These are phyloP conservation scores for Tachysurus fulvidraco DNA, from an alignment of 2,113 vertebrate species.

Conservation along the genomic window DNA sequence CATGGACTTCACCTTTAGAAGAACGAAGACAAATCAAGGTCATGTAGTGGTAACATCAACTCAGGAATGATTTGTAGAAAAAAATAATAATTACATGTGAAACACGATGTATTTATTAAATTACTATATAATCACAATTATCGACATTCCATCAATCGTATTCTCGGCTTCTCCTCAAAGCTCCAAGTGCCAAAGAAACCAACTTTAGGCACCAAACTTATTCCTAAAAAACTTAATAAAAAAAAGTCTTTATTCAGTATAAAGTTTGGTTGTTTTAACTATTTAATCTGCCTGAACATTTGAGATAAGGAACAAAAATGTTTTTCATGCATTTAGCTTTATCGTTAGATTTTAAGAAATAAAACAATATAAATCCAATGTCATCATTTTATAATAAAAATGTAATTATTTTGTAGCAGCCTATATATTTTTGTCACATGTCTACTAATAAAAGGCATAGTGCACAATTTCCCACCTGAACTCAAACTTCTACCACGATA, in stretches of 20 bases:
- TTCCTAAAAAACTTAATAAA: too few species aligned
- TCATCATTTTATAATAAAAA: background rate
- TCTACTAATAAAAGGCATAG: background rate
- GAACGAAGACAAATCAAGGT: background rate
- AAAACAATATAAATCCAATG: background rate
- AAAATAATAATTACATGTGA: background rate
- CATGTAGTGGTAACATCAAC: background rate
- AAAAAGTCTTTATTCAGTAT: background rate
- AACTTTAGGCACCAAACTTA: background rate
- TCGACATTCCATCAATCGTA: background rate
- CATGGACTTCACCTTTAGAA: background rate
- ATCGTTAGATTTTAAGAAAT: background rate
- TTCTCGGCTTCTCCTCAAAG: too few species aligned
- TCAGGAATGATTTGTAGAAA: background rate
- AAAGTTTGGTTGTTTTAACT: background rate
- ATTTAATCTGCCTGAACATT: background rate
- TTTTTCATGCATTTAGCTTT: background rate
- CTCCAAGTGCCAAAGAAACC: background rate
- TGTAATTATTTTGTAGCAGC: background rate
- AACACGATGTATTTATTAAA: background rate
- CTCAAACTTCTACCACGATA: background rate
- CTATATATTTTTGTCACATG: background rate
- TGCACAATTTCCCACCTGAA: background rate
- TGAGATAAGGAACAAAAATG: background rate
- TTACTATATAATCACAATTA: background rate